phyloP scores from a whole-genome alignment of 2,797 vertebrate genomes.

The Bucorvus abyssinicus region DNA sequence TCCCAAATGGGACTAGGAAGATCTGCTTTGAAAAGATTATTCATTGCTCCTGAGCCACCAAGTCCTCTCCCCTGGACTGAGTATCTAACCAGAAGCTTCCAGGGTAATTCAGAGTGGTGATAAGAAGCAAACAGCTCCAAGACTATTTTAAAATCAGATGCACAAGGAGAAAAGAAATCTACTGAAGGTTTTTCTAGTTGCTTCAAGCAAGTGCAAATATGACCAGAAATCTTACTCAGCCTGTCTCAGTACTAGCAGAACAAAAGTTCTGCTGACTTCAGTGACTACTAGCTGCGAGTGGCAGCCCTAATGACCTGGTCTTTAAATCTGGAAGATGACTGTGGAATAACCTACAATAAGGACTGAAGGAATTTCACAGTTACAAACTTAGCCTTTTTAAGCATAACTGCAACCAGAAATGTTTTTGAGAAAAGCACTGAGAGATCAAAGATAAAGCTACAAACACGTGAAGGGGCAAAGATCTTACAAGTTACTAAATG shows the following conservation, averaged over 20 bases:
- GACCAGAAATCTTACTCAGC: not conserved
- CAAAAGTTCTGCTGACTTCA: not conserved
- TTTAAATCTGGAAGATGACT: not conserved
- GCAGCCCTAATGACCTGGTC: not conserved
- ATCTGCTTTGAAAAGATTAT: not conserved
- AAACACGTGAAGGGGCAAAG: not conserved
- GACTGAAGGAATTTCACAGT: not conserved
- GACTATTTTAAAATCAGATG: not conserved
- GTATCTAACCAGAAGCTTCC: not conserved
- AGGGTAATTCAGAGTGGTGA: not conserved
- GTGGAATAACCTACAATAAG: not conserved
- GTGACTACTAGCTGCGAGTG: not conserved
- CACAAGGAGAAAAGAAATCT: not conserved
- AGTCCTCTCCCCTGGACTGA: not conserved
- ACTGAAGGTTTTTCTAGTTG: not conserved
- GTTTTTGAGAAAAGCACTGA: not conserved
- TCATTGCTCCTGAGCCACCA: not conserved
- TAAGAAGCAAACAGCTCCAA: not conserved
- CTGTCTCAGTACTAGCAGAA: not conserved
- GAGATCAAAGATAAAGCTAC: not conserved
- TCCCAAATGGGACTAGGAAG: not conserved
- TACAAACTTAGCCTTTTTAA: not conserved
- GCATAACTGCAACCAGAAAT: not conserved
- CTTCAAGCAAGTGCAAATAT: not conserved
- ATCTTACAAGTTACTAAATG: not conserved